phyloP scores from a whole-genome alignment of 2,888 invertebrate genomes.

The Molorchus minor region DNA sequence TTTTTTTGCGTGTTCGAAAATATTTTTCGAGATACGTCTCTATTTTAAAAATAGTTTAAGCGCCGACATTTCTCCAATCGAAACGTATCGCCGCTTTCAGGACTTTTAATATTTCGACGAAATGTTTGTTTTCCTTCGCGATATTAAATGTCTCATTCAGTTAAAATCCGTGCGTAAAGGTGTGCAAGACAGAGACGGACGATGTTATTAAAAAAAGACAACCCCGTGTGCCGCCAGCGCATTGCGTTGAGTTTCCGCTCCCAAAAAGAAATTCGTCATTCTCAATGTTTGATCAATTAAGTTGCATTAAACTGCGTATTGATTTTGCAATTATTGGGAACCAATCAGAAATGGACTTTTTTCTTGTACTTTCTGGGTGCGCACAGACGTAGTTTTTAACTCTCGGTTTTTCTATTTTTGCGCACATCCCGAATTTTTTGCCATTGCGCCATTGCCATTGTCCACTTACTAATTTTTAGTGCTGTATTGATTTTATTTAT shows the following conservation, averaged over 20 bases:
- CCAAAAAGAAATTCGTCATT: constrained; percentile 44
- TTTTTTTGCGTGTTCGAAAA: not conserved
- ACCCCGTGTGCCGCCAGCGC: constrained; percentile 29
- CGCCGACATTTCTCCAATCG: too few relatives aligned
- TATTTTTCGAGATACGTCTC: too few relatives aligned
- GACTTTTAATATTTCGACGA: not conserved
- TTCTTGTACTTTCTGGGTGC: constrained; percentile 56
- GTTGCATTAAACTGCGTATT: constrained; percentile 61
- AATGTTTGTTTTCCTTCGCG: constrained; percentile 3
- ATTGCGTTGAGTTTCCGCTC: constrained; percentile 29
- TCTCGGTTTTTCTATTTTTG: constrained; percentile 50
- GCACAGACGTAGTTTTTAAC: constrained; percentile 59
- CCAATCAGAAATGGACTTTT: constrained; percentile 64
- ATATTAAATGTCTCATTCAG: constrained; percentile 27
- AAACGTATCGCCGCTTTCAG: not conserved
- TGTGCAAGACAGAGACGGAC: constrained; percentile 29
- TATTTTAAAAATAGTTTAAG: too few relatives aligned
- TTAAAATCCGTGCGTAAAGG: constrained; percentile 28
- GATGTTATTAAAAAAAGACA: constrained; percentile 32
- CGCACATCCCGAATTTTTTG: constrained; percentile 62
- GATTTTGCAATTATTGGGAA: constrained; percentile 65
- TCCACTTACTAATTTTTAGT: constrained; percentile 64
- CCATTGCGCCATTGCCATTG: constrained; percentile 62
- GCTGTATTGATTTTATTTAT: constrained; percentile 62
- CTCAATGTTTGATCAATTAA: constrained; percentile 59